Percentiles rank a stretch among this genome's conserved stretches.
phyloP scores from a whole-genome alignment of 1,140 invertebrate genomes.

The Drosophila pandora region DNA sequence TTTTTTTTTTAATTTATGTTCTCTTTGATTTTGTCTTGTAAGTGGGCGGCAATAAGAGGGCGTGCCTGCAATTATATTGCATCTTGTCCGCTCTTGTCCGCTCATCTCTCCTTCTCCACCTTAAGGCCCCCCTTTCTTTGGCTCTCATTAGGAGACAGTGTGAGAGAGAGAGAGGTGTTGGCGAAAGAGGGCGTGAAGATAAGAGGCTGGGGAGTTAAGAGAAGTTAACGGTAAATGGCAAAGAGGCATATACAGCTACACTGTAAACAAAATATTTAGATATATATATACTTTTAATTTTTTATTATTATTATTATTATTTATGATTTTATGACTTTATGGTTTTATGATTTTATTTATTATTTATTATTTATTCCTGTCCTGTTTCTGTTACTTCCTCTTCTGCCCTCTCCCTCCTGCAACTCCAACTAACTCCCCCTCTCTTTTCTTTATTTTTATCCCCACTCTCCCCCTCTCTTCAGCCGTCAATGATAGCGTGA shows the following conservation, averaged over 20 bases:
- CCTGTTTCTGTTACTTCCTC: constrained; percentile 28
- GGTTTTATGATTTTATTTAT: no score
- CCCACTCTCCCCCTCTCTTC: constrained; percentile 30
- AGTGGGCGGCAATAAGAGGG: no score
- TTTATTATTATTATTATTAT: no score
- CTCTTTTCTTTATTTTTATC: background rate
- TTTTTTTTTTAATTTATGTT: background rate
- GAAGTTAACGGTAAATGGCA: background rate
- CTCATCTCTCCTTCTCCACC: no score
- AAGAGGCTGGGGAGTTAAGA: background rate
- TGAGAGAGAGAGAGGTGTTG: background rate
- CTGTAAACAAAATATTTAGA: background rate
- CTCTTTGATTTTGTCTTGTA: no score
- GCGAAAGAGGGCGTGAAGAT: background rate
- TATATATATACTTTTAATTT: no score
- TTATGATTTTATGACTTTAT: no score
- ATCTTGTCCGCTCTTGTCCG: no score
- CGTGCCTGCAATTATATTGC: no score
- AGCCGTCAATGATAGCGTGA: constrained; percentile 72
- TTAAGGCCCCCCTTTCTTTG: no score
- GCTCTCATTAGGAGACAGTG: no score
- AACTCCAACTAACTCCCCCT: background rate
- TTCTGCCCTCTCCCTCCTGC: background rate
- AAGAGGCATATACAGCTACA: background rate
- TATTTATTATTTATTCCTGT: constrained; percentile 9